Evolutionary conservation across 2,888 invertebrate species (phyloP).

Genomic region (Hemithea aestivaria): DNA sequence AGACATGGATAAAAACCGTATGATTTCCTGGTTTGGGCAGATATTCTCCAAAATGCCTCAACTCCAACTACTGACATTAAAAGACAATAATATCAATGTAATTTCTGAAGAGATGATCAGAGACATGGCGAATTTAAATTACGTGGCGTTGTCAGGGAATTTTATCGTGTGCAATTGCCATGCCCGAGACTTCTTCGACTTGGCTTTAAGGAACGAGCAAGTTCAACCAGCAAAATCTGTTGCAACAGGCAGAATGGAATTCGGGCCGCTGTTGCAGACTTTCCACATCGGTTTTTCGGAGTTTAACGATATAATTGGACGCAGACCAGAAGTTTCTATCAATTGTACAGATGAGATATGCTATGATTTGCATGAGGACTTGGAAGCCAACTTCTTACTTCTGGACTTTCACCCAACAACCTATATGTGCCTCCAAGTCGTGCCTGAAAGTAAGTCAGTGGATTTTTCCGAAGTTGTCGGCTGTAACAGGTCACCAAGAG

Average conservation of each 20-base stretch:
- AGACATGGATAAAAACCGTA: conserved; percentile 74
- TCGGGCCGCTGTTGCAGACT: not conserved
- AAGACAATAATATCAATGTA: conserved; percentile 76
- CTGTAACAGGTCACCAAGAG: conserved; percentile 35
- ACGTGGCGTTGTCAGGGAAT: conserved; percentile 76
- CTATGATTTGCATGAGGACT: conserved; percentile 22
- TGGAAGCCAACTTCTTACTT: conserved; percentile 39
- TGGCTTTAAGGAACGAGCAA: conserved; percentile 40
- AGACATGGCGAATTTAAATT: conserved; percentile 69
- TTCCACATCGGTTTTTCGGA: conserved; percentile 43
- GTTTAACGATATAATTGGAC: conserved; percentile 35
- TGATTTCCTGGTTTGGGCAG: conserved; percentile 75
- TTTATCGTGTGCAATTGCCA: conserved; percentile 80
- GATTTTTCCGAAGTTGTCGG: conserved; percentile 30
- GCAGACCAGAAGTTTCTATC: conserved; percentile 28
- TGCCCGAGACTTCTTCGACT: conserved; percentile 70
- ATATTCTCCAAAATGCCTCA: conserved; percentile 54
- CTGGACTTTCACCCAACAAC: conserved; percentile 38
- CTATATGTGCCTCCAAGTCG: conserved; percentile 46
- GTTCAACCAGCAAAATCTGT: not conserved
- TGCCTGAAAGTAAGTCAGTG: conserved; percentile 33
- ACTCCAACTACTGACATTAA: conserved; percentile 64
- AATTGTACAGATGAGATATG: conserved; percentile 23
- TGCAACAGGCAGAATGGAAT: no score
- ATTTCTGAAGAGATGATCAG: conserved; percentile 76